phyloP scores from a whole-genome alignment of 2,888 invertebrate genomes.

The Tanytarsus gracilentus region DNA sequence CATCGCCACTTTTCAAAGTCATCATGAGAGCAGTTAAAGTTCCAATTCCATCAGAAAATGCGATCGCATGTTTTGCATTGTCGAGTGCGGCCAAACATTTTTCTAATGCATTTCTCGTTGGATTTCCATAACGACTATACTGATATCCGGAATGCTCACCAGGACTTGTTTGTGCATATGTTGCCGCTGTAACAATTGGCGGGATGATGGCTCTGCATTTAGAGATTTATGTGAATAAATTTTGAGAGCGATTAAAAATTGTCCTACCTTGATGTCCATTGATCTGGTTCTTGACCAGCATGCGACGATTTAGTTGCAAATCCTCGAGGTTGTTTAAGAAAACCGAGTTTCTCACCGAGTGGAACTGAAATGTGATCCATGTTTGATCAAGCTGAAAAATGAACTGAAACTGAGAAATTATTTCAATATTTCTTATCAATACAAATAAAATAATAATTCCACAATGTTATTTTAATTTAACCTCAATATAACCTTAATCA shows the following conservation, averaged over 20 bases:
- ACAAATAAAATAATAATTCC: too few relatives aligned
- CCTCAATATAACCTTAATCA: too few relatives aligned
- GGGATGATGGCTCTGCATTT: slow-evolving; percentile 64
- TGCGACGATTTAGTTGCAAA: slow-evolving; percentile 91
- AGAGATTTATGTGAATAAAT: background rate
- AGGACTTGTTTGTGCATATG: slow-evolving; percentile 83
- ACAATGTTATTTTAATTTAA: too few relatives aligned
- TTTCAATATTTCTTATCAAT: too few relatives aligned
- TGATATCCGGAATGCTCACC: slow-evolving; percentile 82
- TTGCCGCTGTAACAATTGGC: slow-evolving; percentile 83
- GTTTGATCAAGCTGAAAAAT: background rate
- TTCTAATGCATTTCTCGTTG: slow-evolving; percentile 81
- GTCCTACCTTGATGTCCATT: slow-evolving; percentile 62
- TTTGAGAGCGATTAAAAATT: background rate
- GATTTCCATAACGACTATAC: slow-evolving; percentile 91
- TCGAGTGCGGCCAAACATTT: slow-evolving; percentile 84
- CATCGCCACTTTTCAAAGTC: slow-evolving; percentile 75
- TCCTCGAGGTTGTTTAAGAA: slow-evolving; percentile 52
- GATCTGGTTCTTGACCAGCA: slow-evolving; percentile 80
- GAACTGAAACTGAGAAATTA: too few relatives aligned
- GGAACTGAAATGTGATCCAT: background rate
- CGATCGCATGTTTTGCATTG: slow-evolving; percentile 70
- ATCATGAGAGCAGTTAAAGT: slow-evolving; percentile 67
- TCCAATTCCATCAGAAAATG: slow-evolving; percentile 87
- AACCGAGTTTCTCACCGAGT: slow-evolving; percentile 34